Conservation (phyloP, 92 coral and sea anemone species). For the Pocillopora grandis region DNA sequence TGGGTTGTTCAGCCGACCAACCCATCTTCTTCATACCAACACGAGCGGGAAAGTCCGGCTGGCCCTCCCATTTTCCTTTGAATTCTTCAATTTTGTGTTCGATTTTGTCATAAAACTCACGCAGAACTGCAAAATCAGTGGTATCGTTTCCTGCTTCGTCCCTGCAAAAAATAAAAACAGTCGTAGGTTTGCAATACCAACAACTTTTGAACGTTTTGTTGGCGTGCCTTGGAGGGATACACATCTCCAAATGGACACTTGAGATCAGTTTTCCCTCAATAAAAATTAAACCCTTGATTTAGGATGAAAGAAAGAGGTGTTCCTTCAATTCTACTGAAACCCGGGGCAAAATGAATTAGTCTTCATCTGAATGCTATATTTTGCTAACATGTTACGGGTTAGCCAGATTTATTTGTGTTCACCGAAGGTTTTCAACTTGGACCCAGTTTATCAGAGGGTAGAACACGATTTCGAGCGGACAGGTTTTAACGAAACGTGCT, state of each 20-base stretch:
- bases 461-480: too few relatives aligned
- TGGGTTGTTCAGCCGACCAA: constrained; percentile 8
- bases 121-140: neutral
- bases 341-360: too few relatives aligned
- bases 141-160: neutral
- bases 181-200: too few relatives aligned
- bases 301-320: too few relatives aligned
- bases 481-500: too few relatives aligned
- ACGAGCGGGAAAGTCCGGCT: neutral
- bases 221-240: neutral
- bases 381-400: too few relatives aligned
- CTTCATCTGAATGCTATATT: too few relatives aligned
- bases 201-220: too few relatives aligned
- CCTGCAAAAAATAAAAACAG: neutral
- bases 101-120: neutral
- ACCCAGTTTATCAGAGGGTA: too few relatives aligned
- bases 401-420: too few relatives aligned
- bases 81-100: neutral
- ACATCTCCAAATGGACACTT: neutral
- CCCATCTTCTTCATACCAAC: constrained; percentile 8
- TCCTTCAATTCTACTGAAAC: too few relatives aligned
- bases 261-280: neutral
- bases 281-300: neutral
- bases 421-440: too few relatives aligned
- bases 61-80: neutral